Evolutionary conservation across 2,888 invertebrate species (phyloP).

Genomic region (Parelbella ahira): DNA sequence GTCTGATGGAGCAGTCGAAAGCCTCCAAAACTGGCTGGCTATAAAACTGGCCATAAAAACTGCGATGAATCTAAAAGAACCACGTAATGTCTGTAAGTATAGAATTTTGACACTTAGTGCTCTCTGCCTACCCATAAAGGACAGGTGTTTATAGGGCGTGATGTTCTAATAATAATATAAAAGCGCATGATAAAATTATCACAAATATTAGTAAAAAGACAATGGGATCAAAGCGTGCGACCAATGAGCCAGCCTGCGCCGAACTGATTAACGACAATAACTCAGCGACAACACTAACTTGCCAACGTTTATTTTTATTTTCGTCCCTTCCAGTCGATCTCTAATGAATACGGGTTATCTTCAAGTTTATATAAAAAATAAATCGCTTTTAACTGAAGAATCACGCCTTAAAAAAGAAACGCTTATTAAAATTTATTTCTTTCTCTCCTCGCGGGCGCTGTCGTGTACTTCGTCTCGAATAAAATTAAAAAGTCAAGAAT

Average conservation of each 20-base stretch:
- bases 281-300: conserved; percentile 72
- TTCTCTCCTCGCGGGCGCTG: conserved; percentile 73
- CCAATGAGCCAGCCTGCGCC: conserved; percentile 64
- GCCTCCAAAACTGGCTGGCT: no score
- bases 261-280: conserved; percentile 76
- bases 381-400: conserved; percentile 80
- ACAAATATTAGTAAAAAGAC: conserved; percentile 59
- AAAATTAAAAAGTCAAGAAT: conserved; percentile 81
- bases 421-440: conserved; percentile 81
- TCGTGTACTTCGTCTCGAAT: conserved; percentile 77
- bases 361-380: conserved; percentile 79
- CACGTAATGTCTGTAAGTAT: no score
- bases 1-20: no score
- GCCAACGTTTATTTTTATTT: conserved; percentile 74
- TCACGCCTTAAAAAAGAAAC: conserved; percentile 81
- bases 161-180: no score
- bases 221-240: conserved; percentile 47
- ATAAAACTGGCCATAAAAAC: no score
- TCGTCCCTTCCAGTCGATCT: conserved; percentile 76
- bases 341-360: conserved; percentile 81
- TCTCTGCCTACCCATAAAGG: no score
- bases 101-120: no score
- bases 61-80: no score
- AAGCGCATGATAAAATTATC: conserved; percentile 51
- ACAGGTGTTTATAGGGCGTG: no score